phyloP scores from a whole-genome alignment of 2,113 vertebrate genomes.

The Mus musculus region GRCm39 chr6:111810501-111811000 shows the following conservation, averaged over 20 bases:
- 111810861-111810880: background rate
- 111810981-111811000: no score
- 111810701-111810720: background rate
- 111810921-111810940: background rate
- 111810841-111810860: background rate
- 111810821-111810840: background rate
- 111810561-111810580: background rate
- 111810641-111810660: background rate
- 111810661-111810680: background rate
- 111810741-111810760: background rate
- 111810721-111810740: background rate
- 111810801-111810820: background rate
- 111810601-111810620: background rate
- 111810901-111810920: background rate
- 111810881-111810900: background rate
- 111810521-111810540: background rate
- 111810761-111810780: background rate
- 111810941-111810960: background rate
- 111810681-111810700: background rate
- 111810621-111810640: background rate
- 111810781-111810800: background rate
- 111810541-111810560: background rate
- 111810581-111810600: background rate
- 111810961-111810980: background rate
- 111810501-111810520: background rate